Conservation (phyloP, 2,888 invertebrate species). For the Drosophila eohydei region DNA sequence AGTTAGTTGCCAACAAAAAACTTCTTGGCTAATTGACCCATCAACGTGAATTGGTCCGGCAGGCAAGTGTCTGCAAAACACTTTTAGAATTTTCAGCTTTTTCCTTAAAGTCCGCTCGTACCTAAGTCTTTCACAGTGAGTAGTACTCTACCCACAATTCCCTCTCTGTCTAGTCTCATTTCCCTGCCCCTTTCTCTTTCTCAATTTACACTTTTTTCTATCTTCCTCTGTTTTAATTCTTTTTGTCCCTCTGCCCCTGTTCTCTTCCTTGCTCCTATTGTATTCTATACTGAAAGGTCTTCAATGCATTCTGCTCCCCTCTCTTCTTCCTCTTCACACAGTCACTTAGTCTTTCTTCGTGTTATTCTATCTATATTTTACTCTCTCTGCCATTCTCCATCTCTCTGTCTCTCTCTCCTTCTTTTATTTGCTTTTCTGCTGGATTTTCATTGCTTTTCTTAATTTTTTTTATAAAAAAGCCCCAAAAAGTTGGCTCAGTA, state of each 20-base stretch:
- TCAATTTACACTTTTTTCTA: too few relatives aligned
- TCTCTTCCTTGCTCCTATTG: too few relatives aligned
- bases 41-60: not conserved
- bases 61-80: not conserved
- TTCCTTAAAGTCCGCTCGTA: not conserved
- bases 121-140: not conserved
- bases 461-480: not conserved
- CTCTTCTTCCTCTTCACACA: not conserved
- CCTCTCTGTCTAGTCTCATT: not conserved
- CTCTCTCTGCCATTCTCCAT: not conserved
- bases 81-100: not conserved
- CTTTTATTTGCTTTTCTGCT: constrained; percentile 2
- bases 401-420: not conserved
- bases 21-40: constrained; percentile 5
- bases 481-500: not conserved
- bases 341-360: not conserved
- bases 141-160: not conserved
- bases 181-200: too few relatives aligned
- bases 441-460: not conserved
- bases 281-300: not conserved
- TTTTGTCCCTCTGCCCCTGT: too few relatives aligned
- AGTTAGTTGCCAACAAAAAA: not conserved
- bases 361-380: not conserved
- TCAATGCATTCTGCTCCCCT: not conserved
- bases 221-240: too few relatives aligned